A percentile compares a stretch with the other conserved stretches of the same genome.
These are phyloP conservation scores for Stenodema calcarata DNA, from an alignment of 2,888 invertebrate species.

Conservation along the genomic window DNA sequence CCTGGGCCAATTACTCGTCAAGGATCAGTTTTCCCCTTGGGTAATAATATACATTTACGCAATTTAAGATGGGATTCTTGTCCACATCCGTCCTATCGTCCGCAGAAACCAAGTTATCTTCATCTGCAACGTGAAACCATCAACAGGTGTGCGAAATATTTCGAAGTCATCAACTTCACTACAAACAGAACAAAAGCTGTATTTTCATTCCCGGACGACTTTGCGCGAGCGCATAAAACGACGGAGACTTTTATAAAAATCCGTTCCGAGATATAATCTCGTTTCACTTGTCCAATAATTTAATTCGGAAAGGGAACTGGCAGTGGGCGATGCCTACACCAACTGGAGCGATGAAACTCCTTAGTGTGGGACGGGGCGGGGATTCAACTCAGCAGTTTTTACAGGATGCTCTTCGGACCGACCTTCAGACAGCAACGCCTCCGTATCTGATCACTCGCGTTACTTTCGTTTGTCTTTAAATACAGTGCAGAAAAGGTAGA, in stretches of 20 bases:
- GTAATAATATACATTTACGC: no score
- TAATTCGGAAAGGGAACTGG: constrained; percentile 8
- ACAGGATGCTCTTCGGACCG: not conserved
- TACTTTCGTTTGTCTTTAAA: not conserved
- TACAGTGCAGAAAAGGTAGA: no score
- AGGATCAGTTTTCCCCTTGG: no score
- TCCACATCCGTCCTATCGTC: no score
- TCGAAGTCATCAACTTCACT: not conserved
- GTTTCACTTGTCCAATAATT: constrained; percentile 27
- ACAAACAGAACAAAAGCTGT: not conserved
- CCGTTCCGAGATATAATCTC: not conserved
- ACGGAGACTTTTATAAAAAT: not conserved
- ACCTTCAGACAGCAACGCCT: not conserved
- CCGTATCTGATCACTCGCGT: not conserved
- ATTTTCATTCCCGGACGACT: not conserved
- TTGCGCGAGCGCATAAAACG: not conserved
- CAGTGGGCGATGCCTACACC: constrained; percentile 17
- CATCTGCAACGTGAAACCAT: no score
- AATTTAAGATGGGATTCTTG: no score
- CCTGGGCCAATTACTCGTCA: no score
- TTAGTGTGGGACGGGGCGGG: not conserved
- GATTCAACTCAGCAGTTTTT: not conserved
- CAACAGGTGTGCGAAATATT: not conserved
- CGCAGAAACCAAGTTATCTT: no score
- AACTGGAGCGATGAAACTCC: constrained; percentile 1